Conservation (phyloP, 2,888 invertebrate genomes). For the Tryphoninae sp. region DNA sequence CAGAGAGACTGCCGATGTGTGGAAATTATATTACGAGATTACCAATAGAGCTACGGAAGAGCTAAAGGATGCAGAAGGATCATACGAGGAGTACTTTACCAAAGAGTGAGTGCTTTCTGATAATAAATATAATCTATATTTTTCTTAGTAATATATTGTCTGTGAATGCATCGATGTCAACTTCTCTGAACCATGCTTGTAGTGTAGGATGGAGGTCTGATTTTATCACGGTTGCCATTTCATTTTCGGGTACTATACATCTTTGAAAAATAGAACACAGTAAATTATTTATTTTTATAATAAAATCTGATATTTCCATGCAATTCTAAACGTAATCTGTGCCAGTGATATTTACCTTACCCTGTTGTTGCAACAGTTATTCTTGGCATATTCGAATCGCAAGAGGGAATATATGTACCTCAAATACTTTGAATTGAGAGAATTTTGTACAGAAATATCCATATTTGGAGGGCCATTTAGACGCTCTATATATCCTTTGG, state of each 20-base stretch:
- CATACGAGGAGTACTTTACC: constrained; percentile 78
- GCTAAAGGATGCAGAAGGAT: constrained; percentile 72
- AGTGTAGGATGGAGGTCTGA: constrained; percentile 73
- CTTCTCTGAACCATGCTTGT: constrained; percentile 75
- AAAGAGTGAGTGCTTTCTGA: constrained; percentile 73
- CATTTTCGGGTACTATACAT: constrained; percentile 74
- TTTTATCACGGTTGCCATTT: constrained; percentile 67
- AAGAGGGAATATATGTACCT: constrained; percentile 74
- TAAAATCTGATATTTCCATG: constrained; percentile 18
- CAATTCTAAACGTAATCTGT: background rate
- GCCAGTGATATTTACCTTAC: constrained; percentile 70
- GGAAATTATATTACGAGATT: constrained; percentile 79
- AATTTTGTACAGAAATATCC: constrained; percentile 25
- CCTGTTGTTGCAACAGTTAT: constrained; percentile 72
- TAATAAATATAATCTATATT: constrained; percentile 61
- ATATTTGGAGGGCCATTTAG: constrained; percentile 80
- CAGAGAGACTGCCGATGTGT: constrained; percentile 74
- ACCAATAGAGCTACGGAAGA: constrained; percentile 75
- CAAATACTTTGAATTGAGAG: constrained; percentile 72
- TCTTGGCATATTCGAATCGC: constrained; percentile 72
- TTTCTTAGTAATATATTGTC: constrained; percentile 72
- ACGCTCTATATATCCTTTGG: constrained; percentile 82
- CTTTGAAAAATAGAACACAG: constrained; percentile 61
- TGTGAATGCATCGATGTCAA: constrained; percentile 70
- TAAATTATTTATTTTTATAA: background rate